Percentiles rank a stretch among this genome's conserved stretches.
These are phyloP conservation scores for Eretmochelys imbricata DNA, from an alignment of 2,113 vertebrate species.

Conservation along the genomic window DNA sequence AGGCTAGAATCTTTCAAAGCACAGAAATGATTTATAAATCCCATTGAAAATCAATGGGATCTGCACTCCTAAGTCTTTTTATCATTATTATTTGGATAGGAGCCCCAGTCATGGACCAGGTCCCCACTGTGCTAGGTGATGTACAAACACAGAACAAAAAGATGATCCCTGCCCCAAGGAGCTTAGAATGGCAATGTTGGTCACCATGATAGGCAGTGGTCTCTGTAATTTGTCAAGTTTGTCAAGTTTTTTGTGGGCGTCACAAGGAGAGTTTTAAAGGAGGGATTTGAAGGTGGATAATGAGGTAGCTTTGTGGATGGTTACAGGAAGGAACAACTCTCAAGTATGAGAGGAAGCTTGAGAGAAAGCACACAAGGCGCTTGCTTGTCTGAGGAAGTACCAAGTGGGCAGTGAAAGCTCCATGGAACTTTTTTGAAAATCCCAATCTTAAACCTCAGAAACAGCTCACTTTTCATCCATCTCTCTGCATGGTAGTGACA, in stretches of 20 bases:
- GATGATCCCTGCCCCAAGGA: background rate
- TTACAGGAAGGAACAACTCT: background rate
- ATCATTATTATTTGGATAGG: background rate
- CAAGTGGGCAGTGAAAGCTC: background rate
- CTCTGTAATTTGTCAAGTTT: background rate
- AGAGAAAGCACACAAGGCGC: background rate
- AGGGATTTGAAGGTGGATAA: background rate
- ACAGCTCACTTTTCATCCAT: background rate
- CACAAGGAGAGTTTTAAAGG: background rate
- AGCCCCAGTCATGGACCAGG: background rate
- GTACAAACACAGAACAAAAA: background rate
- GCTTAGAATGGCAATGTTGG: background rate
- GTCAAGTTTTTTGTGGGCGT: background rate
- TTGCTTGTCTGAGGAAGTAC: background rate
- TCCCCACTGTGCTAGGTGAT: background rate
- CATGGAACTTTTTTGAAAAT: background rate
- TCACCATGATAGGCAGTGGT: background rate
- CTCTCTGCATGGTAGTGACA: background rate
- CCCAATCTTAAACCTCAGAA: background rate
- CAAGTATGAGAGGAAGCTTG: background rate
- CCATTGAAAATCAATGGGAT: background rate
- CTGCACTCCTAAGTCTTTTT: background rate
- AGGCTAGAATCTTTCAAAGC: background rate
- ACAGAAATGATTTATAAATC: background rate
- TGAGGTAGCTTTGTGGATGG: background rate